phyloP scores from a whole-genome alignment of 2,888 invertebrate genomes.

The Quadroppia sp. region DNA sequence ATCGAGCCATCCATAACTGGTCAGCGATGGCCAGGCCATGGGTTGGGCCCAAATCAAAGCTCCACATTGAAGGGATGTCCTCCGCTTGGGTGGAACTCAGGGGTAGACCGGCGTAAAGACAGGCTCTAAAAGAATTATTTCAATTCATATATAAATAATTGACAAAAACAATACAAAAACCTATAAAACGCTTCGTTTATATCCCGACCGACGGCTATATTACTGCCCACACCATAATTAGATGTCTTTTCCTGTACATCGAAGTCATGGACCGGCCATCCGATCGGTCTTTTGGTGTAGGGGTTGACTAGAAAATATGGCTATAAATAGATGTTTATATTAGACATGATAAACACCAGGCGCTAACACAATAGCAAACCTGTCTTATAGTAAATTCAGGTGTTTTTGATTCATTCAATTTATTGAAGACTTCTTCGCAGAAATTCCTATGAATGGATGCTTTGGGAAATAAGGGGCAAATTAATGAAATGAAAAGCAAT shows the following conservation, averaged over 20 bases:
- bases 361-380: neutral
- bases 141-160: neutral
- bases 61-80: conserved; percentile 5
- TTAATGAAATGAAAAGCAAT: neutral
- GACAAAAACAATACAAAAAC: neutral
- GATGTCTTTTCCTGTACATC: neutral
- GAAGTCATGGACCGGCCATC: conserved; percentile 3
- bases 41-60: neutral
- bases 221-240: neutral
- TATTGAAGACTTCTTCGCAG: neutral
- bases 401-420: neutral
- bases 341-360: neutral
- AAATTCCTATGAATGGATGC: neutral
- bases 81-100: neutral
- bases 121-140: conserved; percentile 7
- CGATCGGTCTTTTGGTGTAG: neutral
- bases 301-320: neutral
- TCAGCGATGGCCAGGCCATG: neutral
- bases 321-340: neutral
- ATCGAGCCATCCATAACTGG: conserved; percentile 23
- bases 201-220: neutral
- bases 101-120: conserved; percentile 23
- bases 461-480: neutral
- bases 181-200: conserved; percentile 15
- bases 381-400: conserved; percentile 12